Evolutionary conservation across 2,888 invertebrate species (phyloP).

Genomic region (Limnephilus auricula): DNA sequence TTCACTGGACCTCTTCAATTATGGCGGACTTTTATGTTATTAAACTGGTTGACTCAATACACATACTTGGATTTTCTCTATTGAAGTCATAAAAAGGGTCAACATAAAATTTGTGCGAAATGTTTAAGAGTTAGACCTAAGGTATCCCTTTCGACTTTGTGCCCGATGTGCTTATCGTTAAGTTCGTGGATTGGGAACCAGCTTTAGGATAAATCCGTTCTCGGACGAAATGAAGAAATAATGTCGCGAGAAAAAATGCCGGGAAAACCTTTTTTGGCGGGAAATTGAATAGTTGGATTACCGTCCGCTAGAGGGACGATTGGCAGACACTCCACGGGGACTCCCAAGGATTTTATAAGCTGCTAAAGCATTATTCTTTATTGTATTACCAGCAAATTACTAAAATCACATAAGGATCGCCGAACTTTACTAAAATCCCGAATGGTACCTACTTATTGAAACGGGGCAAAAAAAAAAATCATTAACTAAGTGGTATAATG

Average conservation of each 20-base stretch:
- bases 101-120: background rate
- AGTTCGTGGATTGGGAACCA: background rate
- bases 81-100: background rate
- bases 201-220: conserved; percentile 52
- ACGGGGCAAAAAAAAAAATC: background rate
- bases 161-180: background rate
- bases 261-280: conserved; percentile 74
- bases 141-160: background rate
- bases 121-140: background rate
- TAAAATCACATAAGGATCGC: too few relatives aligned
- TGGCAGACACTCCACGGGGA: conserved; percentile 4
- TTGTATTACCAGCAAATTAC: background rate
- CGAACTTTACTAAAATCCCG: background rate
- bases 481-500: background rate
- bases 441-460: background rate
- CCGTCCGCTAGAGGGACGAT: conserved; percentile 39
- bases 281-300: conserved; percentile 79
- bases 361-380: background rate
- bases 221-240: conserved; percentile 73
- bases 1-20: conserved; percentile 59
- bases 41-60: conserved; percentile 54
- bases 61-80: background rate
- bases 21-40: conserved; percentile 60
- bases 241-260: conserved; percentile 74
- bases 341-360: conserved; percentile 20